Conservation (phyloP, 2,888 invertebrate genomes). For the Harpalus rufipes region DNA sequence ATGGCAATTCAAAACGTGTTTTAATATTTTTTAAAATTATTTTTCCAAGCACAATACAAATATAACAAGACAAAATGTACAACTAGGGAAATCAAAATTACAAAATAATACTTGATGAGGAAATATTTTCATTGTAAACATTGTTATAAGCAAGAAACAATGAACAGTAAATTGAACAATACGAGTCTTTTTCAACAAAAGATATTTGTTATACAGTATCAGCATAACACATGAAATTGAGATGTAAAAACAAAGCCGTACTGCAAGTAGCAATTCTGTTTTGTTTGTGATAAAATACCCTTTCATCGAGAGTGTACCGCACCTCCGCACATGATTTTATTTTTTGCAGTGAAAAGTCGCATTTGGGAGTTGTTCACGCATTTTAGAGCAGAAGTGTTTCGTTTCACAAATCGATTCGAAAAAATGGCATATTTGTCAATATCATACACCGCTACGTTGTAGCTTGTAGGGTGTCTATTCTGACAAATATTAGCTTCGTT, state of each 20-base stretch:
- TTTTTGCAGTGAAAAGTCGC: constrained; percentile 56
- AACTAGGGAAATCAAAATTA: neutral
- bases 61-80: neutral
- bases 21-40: neutral
- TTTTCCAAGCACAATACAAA: neutral
- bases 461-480: constrained; percentile 26
- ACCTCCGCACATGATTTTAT: constrained; percentile 50
- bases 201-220: constrained; percentile 18
- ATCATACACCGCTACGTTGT: neutral
- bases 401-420: constrained; percentile 52
- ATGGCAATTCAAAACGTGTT: neutral
- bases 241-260: constrained; percentile 27
- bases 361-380: constrained; percentile 62
- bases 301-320: constrained; percentile 5
- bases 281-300: constrained; percentile 14
- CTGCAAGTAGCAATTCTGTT: neutral
- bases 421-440: constrained; percentile 56
- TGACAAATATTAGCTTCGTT: constrained; percentile 49
- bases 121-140: constrained; percentile 13
- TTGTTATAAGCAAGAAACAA: constrained; percentile 6
- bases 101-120: neutral
- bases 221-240: constrained; percentile 16
- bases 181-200: constrained; percentile 7
- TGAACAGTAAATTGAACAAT: constrained; percentile 19
- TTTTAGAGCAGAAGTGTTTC: constrained; percentile 58